phyloP scores from a whole-genome alignment of 2,888 invertebrate species.

The Listrodromus nycthemerus region DNA sequence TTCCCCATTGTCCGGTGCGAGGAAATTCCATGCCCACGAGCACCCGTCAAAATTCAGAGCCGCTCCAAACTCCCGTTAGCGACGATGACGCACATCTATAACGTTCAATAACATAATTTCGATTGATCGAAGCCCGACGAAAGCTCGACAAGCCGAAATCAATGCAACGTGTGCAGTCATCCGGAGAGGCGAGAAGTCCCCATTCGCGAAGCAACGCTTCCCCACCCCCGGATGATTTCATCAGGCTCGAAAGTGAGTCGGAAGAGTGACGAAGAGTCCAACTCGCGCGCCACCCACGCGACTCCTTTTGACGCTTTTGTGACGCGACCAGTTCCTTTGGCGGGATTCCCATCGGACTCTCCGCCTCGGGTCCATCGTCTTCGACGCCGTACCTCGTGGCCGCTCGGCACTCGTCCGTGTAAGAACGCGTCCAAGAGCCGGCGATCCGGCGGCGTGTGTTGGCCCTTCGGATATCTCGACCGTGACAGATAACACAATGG shows the following conservation, averaged over 20 bases:
- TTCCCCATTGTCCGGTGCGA: background rate
- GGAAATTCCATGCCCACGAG: background rate
- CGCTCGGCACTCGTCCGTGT: background rate
- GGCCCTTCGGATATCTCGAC: constrained; percentile 79
- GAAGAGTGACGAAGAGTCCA: constrained; percentile 25
- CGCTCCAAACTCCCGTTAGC: background rate
- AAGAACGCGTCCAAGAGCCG: constrained; percentile 14
- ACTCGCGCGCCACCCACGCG: constrained; percentile 78
- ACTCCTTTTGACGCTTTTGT: constrained; percentile 80
- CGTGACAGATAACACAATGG: constrained; percentile 83
- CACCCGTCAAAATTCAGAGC: background rate
- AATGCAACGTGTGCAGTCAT: constrained; percentile 46
- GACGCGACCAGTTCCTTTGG: constrained; percentile 78
- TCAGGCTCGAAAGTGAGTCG: constrained; percentile 8
- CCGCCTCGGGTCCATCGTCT: constrained; percentile 23
- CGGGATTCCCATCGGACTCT: constrained; percentile 57
- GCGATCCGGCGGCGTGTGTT: constrained; percentile 70
- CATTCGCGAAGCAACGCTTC: background rate
- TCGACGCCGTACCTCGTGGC: background rate
- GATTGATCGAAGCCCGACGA: constrained; percentile 24
- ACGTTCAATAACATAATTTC: constrained; percentile 2
- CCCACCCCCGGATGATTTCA: background rate
- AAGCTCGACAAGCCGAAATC: constrained; percentile 40
- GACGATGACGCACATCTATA: constrained; percentile 31
- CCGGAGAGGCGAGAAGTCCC: background rate